phyloP scores from a whole-genome alignment of 2,797 vertebrate genomes.

The Mormyrops attenuatus region DNA sequence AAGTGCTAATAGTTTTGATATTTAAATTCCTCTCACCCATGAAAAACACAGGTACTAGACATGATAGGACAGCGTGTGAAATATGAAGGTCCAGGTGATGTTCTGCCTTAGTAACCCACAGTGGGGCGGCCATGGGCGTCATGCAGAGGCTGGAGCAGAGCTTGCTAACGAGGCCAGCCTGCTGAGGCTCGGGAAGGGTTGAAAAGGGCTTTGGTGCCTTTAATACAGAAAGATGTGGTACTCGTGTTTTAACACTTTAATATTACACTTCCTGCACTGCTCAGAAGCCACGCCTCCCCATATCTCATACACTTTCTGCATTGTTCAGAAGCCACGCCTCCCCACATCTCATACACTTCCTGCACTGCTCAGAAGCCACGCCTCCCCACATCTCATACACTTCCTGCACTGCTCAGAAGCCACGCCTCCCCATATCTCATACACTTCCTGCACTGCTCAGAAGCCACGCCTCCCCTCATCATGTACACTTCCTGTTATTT shows the following conservation, averaged over 20 bases:
- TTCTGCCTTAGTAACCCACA: neutral
- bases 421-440: too few species aligned
- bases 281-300: too few species aligned
- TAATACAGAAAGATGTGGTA: neutral
- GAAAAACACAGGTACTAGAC: neutral
- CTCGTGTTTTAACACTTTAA: neutral
- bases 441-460: too few species aligned
- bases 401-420: too few species aligned
- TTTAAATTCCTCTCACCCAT: neutral
- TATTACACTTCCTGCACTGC: neutral
- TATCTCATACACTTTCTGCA: too few species aligned
- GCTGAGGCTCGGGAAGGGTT: neutral
- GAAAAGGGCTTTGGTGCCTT: neutral
- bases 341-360: neutral
- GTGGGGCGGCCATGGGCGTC: neutral
- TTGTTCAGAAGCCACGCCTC: too few species aligned
- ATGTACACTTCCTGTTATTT: neutral
- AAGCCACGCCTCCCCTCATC: neutral
- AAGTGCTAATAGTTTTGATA: conserved; percentile 6
- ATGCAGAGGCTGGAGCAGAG: neutral
- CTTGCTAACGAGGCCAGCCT: neutral
- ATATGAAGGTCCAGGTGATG: neutral
- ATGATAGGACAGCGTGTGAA: neutral
- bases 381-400: neutral
- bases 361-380: neutral